These are phyloP conservation scores for Ceratothoa steindachneri DNA, from an alignment of 2,888 invertebrate genomes.

Conservation along the genomic window DNA sequence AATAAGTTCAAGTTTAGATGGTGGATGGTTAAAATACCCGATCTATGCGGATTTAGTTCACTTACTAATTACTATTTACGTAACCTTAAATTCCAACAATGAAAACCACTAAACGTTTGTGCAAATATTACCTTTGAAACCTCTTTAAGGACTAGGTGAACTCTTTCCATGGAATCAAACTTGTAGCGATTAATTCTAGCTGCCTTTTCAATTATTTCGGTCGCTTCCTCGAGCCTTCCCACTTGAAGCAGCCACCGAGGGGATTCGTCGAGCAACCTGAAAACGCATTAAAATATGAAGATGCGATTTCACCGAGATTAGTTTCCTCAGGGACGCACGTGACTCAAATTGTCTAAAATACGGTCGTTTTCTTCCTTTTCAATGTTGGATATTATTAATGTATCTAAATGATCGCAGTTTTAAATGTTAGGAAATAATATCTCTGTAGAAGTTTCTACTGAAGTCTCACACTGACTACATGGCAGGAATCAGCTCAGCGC, in stretches of 20 bases:
- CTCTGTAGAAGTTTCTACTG: no score
- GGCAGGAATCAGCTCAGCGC: no score
- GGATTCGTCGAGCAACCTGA: conserved; percentile 20
- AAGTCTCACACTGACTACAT: no score
- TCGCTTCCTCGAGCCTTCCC: conserved; percentile 13
- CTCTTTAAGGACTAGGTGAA: not conserved
- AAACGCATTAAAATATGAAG: no score
- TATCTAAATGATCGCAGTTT: no score
- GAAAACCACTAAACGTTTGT: not conserved
- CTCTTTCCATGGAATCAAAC: not conserved
- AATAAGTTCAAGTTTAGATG: no score
- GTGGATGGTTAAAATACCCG: no score
- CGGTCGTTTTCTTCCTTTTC: not conserved
- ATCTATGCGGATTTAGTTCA: no score
- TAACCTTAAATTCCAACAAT: not conserved
- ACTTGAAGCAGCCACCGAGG: conserved; percentile 25
- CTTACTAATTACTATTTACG: no score
- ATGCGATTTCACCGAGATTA: no score
- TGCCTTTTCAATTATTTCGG: conserved; percentile 10
- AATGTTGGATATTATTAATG: no score
- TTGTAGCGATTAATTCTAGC: conserved; percentile 16
- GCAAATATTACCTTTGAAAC: conserved; percentile 4
- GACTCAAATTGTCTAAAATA: not conserved
- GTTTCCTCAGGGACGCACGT: not conserved
- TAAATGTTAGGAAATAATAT: no score